phyloP scores from a whole-genome alignment of 2,888 invertebrate genomes.

The Anthophora plumipes region DNA sequence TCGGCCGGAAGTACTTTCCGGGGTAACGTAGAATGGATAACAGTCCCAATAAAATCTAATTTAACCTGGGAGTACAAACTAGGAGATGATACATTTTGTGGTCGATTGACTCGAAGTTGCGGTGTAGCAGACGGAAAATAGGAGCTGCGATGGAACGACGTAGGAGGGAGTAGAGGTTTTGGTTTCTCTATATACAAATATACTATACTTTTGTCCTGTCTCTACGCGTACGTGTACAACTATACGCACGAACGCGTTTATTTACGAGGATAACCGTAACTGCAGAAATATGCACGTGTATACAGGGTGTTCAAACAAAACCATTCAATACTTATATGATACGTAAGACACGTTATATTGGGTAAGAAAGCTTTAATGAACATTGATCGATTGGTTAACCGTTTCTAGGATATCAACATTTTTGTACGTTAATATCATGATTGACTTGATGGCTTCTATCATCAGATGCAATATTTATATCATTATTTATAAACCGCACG shows the following conservation, averaged over 20 bases:
- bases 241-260: not conserved
- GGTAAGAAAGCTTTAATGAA: too few relatives aligned
- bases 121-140: slow-evolving; percentile 76
- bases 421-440: too few relatives aligned
- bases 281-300: too few relatives aligned
- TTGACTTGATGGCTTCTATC: too few relatives aligned
- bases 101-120: slow-evolving; percentile 77
- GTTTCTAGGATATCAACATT: too few relatives aligned
- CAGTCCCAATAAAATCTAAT: slow-evolving; percentile 81
- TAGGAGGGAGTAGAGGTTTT: not conserved
- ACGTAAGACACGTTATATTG: too few relatives aligned
- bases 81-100: slow-evolving; percentile 80
- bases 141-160: slow-evolving; percentile 70
- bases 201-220: slow-evolving; percentile 34
- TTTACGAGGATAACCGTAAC: slow-evolving; percentile 13
- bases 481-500: too few relatives aligned
- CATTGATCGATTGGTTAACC: too few relatives aligned
- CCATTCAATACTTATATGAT: too few relatives aligned
- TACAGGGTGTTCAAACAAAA: too few relatives aligned
- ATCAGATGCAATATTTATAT: too few relatives aligned
- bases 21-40: slow-evolving; percentile 74
- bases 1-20: slow-evolving; percentile 73
- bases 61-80: slow-evolving; percentile 77
- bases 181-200: slow-evolving; percentile 19
- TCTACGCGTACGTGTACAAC: not conserved